Conservation (phyloP, 2,888 invertebrate species). For the Agonopterix heracliana region DNA sequence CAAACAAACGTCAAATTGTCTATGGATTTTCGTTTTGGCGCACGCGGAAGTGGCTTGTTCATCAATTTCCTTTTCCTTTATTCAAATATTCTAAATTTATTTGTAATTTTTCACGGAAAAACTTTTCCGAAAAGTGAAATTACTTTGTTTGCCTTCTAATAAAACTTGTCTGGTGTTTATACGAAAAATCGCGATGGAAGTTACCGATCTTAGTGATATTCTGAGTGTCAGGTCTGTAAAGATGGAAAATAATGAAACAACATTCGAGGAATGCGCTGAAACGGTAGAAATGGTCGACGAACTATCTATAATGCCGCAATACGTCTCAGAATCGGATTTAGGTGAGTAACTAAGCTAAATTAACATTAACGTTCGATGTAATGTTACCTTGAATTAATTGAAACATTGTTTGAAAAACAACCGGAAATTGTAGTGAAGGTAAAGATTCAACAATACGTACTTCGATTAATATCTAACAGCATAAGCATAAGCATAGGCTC, state of each 20-base stretch:
- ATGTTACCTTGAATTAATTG: neutral
- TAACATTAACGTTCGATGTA: neutral
- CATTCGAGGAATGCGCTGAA: conserved; percentile 40
- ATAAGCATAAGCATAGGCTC: too few species aligned
- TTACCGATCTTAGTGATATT: conserved; percentile 59
- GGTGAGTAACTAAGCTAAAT: conserved; percentile 38
- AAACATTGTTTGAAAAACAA: neutral
- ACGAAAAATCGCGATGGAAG: conserved; percentile 47
- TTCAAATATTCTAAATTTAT: conserved; percentile 49
- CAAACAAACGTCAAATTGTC: conserved; percentile 19
- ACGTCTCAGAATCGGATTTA: conserved; percentile 66
- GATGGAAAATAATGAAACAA: conserved; percentile 56
- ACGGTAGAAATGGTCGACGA: conserved; percentile 44
- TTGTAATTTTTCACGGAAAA: conserved; percentile 21
- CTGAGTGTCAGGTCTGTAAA: conserved; percentile 58
- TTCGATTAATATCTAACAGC: too few species aligned
- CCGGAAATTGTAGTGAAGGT: neutral
- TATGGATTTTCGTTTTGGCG: conserved; percentile 44
- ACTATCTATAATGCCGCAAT: conserved; percentile 60
- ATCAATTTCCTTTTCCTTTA: conserved; percentile 59
- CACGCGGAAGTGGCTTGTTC: conserved; percentile 66
- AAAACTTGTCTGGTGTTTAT: neutral
- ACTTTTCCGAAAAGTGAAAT: conserved; percentile 19
- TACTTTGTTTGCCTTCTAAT: neutral
- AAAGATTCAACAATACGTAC: neutral